Evolutionary conservation across 2,888 invertebrate species (phyloP), one percentile per base, ranked within the genome.

Genomic region (Pheosia tremula): DNA sequence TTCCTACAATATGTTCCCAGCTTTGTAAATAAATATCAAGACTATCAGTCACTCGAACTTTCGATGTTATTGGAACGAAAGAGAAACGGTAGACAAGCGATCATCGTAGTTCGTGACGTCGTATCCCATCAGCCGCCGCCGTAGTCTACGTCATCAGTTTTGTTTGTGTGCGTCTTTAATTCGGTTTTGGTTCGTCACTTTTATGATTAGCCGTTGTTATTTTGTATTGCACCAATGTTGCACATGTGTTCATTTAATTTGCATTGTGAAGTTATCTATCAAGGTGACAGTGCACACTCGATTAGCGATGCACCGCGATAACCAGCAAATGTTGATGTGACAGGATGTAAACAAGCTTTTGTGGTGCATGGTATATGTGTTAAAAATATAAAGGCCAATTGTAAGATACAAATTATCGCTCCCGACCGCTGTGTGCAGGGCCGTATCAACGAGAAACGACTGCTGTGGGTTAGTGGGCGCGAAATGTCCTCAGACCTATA

Each of bases 191-290:
- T 77, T 81, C 72, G 77, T 74, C 67, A 68, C 66, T 67, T 71
- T 74, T 74, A 75, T 47, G 0, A 1, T 74, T 78, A 65, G 64
- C 82, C 81, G 81, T 84, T 81, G 75, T 82, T 66, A 66, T 54
- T 81, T 76, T 86, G 80, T 81, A 85, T 87, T 86, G 86, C 86
- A 81, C 83, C 75, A 75, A 75, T 84, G 86, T 87, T 86, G 86
- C 86, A 81, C 83, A 76, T 75, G 75, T 84, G 85, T 84, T 80
- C 82, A 82, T 76, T 61, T 77, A 71, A 78, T 68, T 65, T 66
- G 72, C 69, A 78, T 75, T 69, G 49, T 10, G 57, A 62, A 71
- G 65, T 71, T 73, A 56, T 72, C 63, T 66, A 61, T 66, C 63
- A 66, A 71, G 64, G 59, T 62, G 62, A 67, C 57, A n/a, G 50